Evolutionary conservation across 2,797 vertebrate genomes (phyloP).

Genomic region (Thripadectes ignobilis): DNA sequence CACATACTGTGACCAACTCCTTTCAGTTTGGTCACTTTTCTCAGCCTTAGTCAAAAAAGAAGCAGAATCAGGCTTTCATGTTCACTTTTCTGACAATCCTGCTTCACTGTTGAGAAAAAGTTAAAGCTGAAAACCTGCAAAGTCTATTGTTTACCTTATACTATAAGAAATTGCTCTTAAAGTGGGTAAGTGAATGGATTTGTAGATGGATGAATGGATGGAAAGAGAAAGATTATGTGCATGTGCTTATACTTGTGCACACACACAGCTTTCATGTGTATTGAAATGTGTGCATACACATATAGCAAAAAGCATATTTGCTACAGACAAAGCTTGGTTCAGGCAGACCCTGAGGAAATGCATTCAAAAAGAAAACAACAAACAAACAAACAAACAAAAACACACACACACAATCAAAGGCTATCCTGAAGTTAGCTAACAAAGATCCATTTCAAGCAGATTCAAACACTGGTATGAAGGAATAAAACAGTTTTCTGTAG

Average conservation of each 20-base stretch:
- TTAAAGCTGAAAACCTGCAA: background rate
- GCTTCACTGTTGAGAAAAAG: rapidly evolving
- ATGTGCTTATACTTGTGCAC: background rate
- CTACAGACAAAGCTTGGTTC: background rate
- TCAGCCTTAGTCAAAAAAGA: background rate
- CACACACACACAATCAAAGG: background rate
- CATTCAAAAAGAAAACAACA: background rate
- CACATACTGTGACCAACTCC: background rate
- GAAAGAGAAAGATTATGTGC: background rate
- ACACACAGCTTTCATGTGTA: background rate
- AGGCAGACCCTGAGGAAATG: background rate
- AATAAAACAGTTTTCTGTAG: background rate
- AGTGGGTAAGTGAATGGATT: background rate
- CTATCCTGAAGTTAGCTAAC: background rate
- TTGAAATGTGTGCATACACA: background rate
- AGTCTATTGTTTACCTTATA: background rate
- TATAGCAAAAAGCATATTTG: background rate
- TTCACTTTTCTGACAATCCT: background rate
- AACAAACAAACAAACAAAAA: background rate
- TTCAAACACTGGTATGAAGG: background rate
- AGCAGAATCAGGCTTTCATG: background rate
- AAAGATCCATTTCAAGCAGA: slow-evolving; percentile 20
- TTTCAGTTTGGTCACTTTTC: background rate
- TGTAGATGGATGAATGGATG: background rate
- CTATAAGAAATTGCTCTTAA: background rate